Percentiles rank a stretch among this genome's conserved stretches.
Evolutionary conservation across 2,888 invertebrate species (phyloP).

Genomic region (Heliconius ethilla): DNA sequence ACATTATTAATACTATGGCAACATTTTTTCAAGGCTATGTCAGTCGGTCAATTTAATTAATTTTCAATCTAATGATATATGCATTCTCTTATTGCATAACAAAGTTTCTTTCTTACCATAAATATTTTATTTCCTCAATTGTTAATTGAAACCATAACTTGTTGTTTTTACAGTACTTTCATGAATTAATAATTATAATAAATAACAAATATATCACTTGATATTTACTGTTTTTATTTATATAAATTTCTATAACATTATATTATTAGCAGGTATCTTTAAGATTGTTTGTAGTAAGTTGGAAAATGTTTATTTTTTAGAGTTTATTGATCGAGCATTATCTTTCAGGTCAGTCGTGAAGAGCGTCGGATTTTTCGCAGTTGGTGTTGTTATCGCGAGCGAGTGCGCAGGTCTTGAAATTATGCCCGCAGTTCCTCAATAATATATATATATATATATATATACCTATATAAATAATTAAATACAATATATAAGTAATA

Average conservation of each 20-base stretch:
- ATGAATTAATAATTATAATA: neutral
- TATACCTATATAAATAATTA: neutral
- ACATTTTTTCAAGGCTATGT: too few species aligned
- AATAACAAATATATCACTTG: neutral
- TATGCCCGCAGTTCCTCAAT: constrained; percentile 83
- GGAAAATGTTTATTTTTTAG: constrained; percentile 9
- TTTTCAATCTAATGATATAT: too few species aligned
- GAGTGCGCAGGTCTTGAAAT: constrained; percentile 89
- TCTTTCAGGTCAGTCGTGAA: constrained; percentile 89
- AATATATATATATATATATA: neutral
- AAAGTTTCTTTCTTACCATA: too few species aligned
- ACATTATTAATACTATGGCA: too few species aligned
- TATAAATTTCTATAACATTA: neutral
- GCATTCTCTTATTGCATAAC: too few species aligned
- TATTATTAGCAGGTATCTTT: neutral
- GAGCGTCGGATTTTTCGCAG: constrained; percentile 88
- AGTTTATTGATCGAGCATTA: constrained; percentile 51
- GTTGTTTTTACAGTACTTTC: too few species aligned
- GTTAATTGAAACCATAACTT: too few species aligned
- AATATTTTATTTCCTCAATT: too few species aligned
- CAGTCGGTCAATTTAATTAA: too few species aligned
- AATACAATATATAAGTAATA: constrained; percentile 41
- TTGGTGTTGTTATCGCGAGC: constrained; percentile 89
- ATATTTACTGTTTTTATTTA: neutral
- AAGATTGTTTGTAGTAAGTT: neutral